These are phyloP conservation scores for Trichechus manatus DNA, from an alignment of 2,113 vertebrate genomes.

Conservation along the genomic window DNA sequence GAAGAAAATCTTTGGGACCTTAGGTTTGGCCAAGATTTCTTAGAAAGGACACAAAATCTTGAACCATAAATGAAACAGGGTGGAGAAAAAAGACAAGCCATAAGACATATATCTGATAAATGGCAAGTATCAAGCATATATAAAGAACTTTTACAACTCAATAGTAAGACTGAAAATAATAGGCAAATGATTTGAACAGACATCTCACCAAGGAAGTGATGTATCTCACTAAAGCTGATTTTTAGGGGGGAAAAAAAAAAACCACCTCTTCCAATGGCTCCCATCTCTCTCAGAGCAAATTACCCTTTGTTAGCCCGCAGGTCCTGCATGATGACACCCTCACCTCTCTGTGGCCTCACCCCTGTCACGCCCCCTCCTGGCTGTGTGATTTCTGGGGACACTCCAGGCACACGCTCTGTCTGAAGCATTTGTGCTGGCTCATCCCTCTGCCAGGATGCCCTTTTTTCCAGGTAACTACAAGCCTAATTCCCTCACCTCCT, in stretches of 20 bases:
- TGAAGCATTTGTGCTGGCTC: background rate
- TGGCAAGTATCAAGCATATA: background rate
- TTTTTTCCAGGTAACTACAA: background rate
- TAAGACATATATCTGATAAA: conserved; percentile 7
- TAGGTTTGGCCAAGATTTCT: background rate
- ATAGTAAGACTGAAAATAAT: no score
- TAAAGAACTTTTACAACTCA: no score
- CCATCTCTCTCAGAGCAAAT: background rate
- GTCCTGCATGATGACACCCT: background rate
- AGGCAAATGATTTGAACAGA: no score
- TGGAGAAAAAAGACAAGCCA: conserved; percentile 24
- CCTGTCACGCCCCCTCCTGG: background rate
- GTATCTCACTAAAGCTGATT: background rate
- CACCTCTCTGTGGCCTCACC: background rate
- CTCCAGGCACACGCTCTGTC: background rate
- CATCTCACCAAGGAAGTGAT: background rate
- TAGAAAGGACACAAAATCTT: background rate
- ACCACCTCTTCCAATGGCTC: background rate
- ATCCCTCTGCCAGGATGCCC: background rate
- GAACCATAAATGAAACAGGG: background rate
- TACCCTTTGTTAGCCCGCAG: background rate
- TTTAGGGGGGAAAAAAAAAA: background rate
- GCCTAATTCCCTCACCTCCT: background rate
- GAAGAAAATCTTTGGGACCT: background rate
- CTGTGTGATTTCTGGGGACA: background rate